Percentiles rank a stretch among this genome's conserved stretches.
Conservation (phyloP, 2,888 invertebrate genomes). For the Iselma pallidipennis region DNA sequence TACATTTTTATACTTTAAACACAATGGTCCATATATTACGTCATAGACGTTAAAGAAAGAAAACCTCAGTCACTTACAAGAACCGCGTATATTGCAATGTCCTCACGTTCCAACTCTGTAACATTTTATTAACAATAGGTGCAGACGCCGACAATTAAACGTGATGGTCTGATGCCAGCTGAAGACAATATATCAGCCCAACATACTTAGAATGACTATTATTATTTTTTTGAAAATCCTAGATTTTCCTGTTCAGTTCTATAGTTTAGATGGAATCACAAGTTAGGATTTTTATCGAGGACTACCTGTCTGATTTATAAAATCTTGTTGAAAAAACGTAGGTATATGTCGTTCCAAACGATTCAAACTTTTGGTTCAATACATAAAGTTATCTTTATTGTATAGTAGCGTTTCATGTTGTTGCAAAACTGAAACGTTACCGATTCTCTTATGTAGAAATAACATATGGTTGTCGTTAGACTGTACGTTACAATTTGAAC, state of each 20-base stretch:
- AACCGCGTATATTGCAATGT: constrained; percentile 22
- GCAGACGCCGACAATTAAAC: constrained; percentile 48
- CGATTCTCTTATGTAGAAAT: constrained; percentile 9
- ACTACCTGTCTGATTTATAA: too few relatives aligned
- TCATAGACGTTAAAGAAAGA: constrained; percentile 35
- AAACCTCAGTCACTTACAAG: constrained; percentile 24
- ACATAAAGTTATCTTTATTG: constrained; percentile 3
- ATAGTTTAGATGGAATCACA: not conserved
- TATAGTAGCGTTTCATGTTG: constrained; percentile 4
- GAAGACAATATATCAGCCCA: constrained; percentile 38
- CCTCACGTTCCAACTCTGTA: constrained; percentile 27
- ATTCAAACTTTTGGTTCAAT: not conserved
- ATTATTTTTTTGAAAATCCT: not conserved
- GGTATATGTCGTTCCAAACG: not conserved
- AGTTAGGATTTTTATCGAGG: not conserved
- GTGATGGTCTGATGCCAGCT: constrained; percentile 40
- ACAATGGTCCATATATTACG: constrained; percentile 56
- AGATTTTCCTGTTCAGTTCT: not conserved
- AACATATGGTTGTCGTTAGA: constrained; percentile 37
- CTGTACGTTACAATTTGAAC: constrained; percentile 46
- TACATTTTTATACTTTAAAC: constrained; percentile 50
- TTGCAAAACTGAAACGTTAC: not conserved
- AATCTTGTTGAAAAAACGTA: too few relatives aligned
- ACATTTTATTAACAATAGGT: constrained; percentile 39
- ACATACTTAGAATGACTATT: not conserved